Evolutionary conservation across 2,888 invertebrate genomes (phyloP).

Genomic region (Andricus quercusramuli): DNA sequence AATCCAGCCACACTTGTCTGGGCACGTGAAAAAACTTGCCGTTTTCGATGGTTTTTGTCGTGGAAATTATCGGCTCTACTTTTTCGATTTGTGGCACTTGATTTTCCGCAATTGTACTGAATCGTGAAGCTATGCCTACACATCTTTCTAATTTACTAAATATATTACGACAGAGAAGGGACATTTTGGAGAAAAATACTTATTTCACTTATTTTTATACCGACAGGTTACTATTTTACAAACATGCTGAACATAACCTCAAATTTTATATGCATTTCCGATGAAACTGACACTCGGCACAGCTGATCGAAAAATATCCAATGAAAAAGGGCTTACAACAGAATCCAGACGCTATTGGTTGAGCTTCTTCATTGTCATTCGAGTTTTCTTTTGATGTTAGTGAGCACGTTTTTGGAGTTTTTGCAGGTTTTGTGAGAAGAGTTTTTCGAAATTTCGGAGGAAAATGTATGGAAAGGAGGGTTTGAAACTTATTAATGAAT

Average conservation of each 20-base stretch:
- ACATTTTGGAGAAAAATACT: slow-evolving; percentile 79
- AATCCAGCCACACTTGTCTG: slow-evolving; percentile 93
- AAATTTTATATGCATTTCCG: neutral
- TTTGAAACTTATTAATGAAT: slow-evolving; percentile 90
- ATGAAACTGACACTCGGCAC: neutral
- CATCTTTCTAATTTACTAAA: slow-evolving; percentile 56
- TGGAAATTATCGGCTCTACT: slow-evolving; percentile 75
- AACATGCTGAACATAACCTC: slow-evolving; percentile 39
- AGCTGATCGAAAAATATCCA: neutral
- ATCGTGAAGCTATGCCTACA: slow-evolving; percentile 57
- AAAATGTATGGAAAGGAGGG: slow-evolving; percentile 93
- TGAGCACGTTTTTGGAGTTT: neutral
- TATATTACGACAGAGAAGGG: slow-evolving; percentile 63
- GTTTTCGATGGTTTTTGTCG: slow-evolving; percentile 59
- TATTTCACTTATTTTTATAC: neutral
- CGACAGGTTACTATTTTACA: neutral
- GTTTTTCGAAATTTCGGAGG: neutral
- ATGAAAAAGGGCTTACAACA: neutral
- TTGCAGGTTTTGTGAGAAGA: neutral
- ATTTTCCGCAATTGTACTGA: slow-evolving; percentile 56
- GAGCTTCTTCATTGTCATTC: neutral
- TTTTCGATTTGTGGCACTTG: slow-evolving; percentile 15
- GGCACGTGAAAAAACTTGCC: slow-evolving; percentile 80
- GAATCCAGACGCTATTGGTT: neutral
- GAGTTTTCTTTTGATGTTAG: neutral